Percentiles rank a stretch among this genome's conserved stretches.
Evolutionary conservation across 35 echinoderm and acorn worm genomes (phyloP).

Genomic region (Lytechinus variegatus): DNA sequence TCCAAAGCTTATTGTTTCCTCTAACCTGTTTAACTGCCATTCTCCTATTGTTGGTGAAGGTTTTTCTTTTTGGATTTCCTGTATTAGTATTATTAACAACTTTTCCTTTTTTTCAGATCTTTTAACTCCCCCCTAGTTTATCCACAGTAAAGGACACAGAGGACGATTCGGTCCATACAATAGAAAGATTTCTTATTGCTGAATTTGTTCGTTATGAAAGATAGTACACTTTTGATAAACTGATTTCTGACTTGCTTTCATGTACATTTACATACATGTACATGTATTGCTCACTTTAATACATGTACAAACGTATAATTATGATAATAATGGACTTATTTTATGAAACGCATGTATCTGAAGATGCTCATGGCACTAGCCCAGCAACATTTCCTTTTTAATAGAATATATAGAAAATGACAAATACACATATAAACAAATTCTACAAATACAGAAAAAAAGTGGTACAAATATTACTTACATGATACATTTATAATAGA

Average conservation of each 20-base stretch:
- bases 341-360: too few relatives aligned
- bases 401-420: too few relatives aligned
- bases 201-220: background rate
- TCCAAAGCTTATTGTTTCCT: background rate
- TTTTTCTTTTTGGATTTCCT: background rate
- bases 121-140: background rate
- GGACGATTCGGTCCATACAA: background rate
- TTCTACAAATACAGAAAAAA: too few relatives aligned
- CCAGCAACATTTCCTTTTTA: too few relatives aligned
- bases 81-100: background rate
- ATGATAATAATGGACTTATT: too few relatives aligned
- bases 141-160: background rate
- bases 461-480: too few relatives aligned
- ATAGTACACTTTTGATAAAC: background rate
- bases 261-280: background rate
- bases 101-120: background rate
- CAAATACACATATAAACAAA: too few relatives aligned
- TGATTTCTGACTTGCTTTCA: background rate
- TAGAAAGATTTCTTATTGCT: too few relatives aligned
- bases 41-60: background rate
- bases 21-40: background rate
- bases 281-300: background rate
- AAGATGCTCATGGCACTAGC: too few relatives aligned
- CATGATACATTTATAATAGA: too few relatives aligned
- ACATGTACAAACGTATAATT: background rate